These are phyloP conservation scores for Chiloscyllium punctatum DNA, from an alignment of 2,797 vertebrate genomes.

Conservation along the genomic window DNA sequence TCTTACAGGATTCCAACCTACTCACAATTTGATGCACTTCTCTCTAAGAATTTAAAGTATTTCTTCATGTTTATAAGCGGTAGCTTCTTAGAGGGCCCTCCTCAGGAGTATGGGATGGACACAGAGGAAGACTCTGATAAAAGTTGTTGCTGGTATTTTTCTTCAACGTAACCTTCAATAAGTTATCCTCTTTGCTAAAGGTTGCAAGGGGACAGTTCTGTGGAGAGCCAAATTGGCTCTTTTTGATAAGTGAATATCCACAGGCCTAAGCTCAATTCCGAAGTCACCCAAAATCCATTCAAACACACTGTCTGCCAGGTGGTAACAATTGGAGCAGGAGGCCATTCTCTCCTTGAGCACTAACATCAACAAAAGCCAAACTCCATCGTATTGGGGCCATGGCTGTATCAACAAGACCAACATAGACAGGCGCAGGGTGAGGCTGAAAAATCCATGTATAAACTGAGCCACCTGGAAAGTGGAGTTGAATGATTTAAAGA, in stretches of 20 bases:
- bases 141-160: not conserved
- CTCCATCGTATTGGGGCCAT: not conserved
- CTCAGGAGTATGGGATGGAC: not conserved
- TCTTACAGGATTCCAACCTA: not conserved
- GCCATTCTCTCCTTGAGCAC: not conserved
- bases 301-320: not conserved
- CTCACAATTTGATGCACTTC: not conserved
- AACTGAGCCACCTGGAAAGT: not conserved
- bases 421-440: not conserved
- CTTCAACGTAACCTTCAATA: not conserved
- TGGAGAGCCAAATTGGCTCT: not conserved
- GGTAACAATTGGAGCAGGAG: not conserved
- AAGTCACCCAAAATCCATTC: not conserved
- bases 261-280: not conserved
- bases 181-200: not conserved
- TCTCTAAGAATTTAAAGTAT: slow-evolving; percentile 11
- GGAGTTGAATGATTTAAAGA: not conserved
- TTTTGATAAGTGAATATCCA: not conserved
- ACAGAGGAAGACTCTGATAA: not conserved
- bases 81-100: not conserved
- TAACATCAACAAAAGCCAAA: not conserved
- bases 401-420: not conserved
- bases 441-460: not conserved
- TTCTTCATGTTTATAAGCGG: not conserved
- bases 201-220: not conserved